These are phyloP conservation scores for Bombyx huttoni DNA, from an alignment of 2,888 invertebrate genomes.

Conservation along the genomic window DNA sequence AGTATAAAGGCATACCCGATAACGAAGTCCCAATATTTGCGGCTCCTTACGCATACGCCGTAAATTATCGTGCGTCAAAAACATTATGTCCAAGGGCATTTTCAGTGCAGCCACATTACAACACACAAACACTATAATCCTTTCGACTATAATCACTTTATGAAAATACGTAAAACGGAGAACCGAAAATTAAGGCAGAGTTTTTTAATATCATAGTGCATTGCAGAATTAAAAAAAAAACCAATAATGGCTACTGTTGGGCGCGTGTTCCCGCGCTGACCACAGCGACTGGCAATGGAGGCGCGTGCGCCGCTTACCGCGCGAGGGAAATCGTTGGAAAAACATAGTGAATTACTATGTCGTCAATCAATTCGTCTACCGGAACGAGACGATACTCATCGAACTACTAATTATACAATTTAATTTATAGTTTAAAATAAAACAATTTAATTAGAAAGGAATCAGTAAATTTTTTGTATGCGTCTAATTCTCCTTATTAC, in stretches of 20 bases:
- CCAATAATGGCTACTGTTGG: slow-evolving; percentile 17
- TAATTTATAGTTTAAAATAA: neutral
- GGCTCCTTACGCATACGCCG: slow-evolving; percentile 63
- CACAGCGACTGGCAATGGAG: slow-evolving; percentile 34
- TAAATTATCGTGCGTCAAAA: slow-evolving; percentile 67
- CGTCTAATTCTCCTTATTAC: too few relatives aligned
- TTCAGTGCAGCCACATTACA: slow-evolving; percentile 23
- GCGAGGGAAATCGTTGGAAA: slow-evolving; percentile 58
- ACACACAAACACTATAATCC: slow-evolving; percentile 16
- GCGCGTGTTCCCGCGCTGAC: slow-evolving; percentile 38
- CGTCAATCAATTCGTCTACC: slow-evolving; percentile 33
- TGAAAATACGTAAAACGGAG: slow-evolving; percentile 33
- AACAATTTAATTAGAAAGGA: neutral
- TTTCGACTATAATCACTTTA: slow-evolving; percentile 34
- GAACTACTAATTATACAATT: neutral
- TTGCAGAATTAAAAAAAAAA: slow-evolving; percentile 32
- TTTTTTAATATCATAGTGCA: slow-evolving; percentile 64
- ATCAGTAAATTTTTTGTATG: neutral
- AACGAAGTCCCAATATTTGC: slow-evolving; percentile 56
- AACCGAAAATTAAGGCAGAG: slow-evolving; percentile 29
- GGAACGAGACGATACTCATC: slow-evolving; percentile 32
- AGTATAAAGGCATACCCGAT: slow-evolving; percentile 46
- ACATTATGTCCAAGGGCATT: slow-evolving; percentile 68
- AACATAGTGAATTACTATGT: slow-evolving; percentile 29
- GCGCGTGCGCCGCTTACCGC: slow-evolving; percentile 16